Percentiles rank a stretch among this genome's conserved stretches.
phyloP scores from a whole-genome alignment of 92 coral and sea anemone genomes.

The Porites rus region DNA sequence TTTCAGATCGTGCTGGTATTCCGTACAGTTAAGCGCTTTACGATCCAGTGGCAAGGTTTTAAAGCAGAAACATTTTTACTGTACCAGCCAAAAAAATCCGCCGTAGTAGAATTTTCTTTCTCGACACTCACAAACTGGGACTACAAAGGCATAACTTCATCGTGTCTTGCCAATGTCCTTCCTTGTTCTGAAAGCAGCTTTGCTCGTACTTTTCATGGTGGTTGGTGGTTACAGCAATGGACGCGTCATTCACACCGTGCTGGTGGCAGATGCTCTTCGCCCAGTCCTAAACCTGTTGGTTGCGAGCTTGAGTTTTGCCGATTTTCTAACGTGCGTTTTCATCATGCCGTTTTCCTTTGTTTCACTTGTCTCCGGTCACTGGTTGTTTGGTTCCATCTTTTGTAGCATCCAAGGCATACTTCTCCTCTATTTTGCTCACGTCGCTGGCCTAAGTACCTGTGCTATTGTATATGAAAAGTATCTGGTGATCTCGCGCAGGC shows the following conservation, averaged over 20 bases:
- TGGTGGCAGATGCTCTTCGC: neutral
- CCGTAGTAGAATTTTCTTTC: neutral
- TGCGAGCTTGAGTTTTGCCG: slow-evolving; percentile 20
- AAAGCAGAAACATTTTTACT: no score
- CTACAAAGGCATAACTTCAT: neutral
- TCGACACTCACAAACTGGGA: no score
- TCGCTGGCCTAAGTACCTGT: neutral
- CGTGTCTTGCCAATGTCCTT: neutral
- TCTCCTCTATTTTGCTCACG: slow-evolving; percentile 10
- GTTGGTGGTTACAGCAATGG: slow-evolving; percentile 24
- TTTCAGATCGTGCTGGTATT: no score
- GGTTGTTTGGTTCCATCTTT: slow-evolving; percentile 2
- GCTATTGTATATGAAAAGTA: slow-evolving; percentile 32
- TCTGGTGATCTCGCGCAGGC: slow-evolving; percentile 23
- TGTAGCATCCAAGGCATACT: neutral
- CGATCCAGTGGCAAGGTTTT: no score
- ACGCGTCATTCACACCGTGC: slow-evolving; percentile 28
- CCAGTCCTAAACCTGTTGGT: slow-evolving; percentile 28
- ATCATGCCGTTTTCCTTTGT: slow-evolving; percentile 19
- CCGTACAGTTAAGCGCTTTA: no score
- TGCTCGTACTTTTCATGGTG: slow-evolving; percentile 16
- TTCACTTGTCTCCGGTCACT: slow-evolving; percentile 29
- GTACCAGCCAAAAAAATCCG: neutral
- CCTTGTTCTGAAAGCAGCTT: slow-evolving; percentile 10
- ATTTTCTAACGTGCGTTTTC: slow-evolving; percentile 6